A percentile compares a stretch with the other conserved stretches of the same genome.
Conservation (phyloP, 2,888 invertebrate genomes). For the Drosophila greeni region DNA sequence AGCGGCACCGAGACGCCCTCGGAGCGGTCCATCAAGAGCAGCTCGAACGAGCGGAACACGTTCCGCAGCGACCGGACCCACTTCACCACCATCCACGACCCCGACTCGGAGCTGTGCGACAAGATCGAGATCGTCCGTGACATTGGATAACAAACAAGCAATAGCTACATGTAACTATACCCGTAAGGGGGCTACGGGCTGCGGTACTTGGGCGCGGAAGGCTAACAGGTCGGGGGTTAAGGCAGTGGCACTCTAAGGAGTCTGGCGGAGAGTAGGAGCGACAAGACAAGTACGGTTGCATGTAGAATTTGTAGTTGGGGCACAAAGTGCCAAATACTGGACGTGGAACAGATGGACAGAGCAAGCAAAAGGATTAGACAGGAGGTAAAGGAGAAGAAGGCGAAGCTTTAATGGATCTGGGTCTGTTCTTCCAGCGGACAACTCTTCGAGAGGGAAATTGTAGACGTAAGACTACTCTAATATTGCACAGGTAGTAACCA, state of each 20-base stretch:
- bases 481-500: constrained; percentile 23
- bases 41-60: constrained; percentile 86
- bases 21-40: constrained; percentile 80
- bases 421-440: constrained; percentile 11
- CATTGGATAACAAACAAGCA: constrained; percentile 79
- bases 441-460: constrained; percentile 2
- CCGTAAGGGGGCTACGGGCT: constrained; percentile 61
- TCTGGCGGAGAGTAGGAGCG: neutral
- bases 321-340: constrained; percentile 34
- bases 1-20: constrained; percentile 81
- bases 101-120: constrained; percentile 82
- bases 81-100: constrained; percentile 85
- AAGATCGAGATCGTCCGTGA: constrained; percentile 79
- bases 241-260: neutral
- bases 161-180: constrained; percentile 77
- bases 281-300: constrained; percentile 40
- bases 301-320: constrained; percentile 40
- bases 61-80: constrained; percentile 87
- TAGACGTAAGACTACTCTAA: constrained; percentile 20
- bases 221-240: constrained; percentile 53
- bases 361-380: neutral
- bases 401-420: constrained; percentile 12
- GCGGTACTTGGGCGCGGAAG: constrained; percentile 14
- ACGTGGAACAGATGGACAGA: neutral
- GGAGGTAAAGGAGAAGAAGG: constrained; percentile 1